Conservation (phyloP, 2,888 invertebrate genomes). For the Tuta absoluta region DNA sequence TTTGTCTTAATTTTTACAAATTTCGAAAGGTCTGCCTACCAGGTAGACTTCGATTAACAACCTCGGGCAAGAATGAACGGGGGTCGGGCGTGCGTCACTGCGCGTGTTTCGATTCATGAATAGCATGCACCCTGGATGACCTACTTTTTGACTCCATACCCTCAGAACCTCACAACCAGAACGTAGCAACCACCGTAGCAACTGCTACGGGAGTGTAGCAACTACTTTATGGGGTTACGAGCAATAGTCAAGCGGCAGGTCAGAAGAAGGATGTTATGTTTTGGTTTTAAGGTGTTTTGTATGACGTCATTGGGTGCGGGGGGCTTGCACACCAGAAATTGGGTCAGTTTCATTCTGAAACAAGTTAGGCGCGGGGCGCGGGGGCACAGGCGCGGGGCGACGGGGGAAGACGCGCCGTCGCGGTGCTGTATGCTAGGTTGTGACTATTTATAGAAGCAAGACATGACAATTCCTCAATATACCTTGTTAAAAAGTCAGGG, state of each 20-base stretch:
- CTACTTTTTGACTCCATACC: constrained; percentile 81
- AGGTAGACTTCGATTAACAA: constrained; percentile 56
- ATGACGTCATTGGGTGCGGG: constrained; percentile 81
- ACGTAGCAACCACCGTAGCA: constrained; percentile 44
- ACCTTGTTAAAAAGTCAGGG: background rate
- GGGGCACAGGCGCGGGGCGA: constrained; percentile 48
- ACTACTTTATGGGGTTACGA: background rate
- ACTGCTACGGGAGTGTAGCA: constrained; percentile 27
- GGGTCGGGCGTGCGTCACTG: constrained; percentile 54
- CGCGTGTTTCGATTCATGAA: constrained; percentile 80
- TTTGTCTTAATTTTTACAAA: background rate
- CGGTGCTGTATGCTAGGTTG: background rate
- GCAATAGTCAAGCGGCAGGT: background rate
- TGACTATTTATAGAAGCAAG: constrained; percentile 31
- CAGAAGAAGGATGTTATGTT: constrained; percentile 28
- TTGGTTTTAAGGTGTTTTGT: constrained; percentile 35
- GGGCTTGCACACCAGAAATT: constrained; percentile 76
- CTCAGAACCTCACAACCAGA: constrained; percentile 34
- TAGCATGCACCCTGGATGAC: constrained; percentile 84
- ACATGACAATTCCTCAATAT: background rate
- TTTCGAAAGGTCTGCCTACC: background rate
- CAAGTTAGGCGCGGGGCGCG: constrained; percentile 62
- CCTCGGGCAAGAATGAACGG: constrained; percentile 72
- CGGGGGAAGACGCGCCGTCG: constrained; percentile 36
- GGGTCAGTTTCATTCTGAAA: constrained; percentile 86